Percentiles rank a stretch among this genome's conserved stretches.
Conservation (phyloP, 2,888 invertebrate genomes). For the Epinotia ramella region DNA sequence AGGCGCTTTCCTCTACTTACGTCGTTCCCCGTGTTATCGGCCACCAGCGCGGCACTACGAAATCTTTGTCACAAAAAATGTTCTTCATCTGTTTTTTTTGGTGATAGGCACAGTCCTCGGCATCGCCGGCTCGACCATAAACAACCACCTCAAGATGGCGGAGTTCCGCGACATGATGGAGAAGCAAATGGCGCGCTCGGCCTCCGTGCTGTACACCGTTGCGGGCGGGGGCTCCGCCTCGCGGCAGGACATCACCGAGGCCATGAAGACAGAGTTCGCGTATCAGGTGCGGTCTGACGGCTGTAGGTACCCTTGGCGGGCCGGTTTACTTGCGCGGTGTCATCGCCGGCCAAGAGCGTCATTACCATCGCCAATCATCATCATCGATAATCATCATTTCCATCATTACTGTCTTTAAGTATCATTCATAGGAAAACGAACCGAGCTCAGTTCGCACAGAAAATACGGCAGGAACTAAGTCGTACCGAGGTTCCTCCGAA, state of each 20-base stretch:
- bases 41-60: too few species aligned
- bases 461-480: too few species aligned
- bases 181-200: constrained; percentile 81
- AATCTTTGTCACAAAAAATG: background rate
- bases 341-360: background rate
- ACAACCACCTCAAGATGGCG: constrained; percentile 87
- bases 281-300: constrained; percentile 65
- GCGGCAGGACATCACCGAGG: constrained; percentile 71
- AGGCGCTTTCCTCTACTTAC: too few species aligned
- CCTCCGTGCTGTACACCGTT: constrained; percentile 76
- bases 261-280: constrained; percentile 79
- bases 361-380: background rate
- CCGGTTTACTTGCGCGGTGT: background rate
- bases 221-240: constrained; percentile 71
- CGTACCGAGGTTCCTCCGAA: too few species aligned
- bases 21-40: too few species aligned
- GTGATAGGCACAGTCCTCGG: constrained; percentile 85
- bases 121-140: constrained; percentile 87
- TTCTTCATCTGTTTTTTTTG: background rate
- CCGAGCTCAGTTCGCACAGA: too few species aligned
- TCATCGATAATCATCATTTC: background rate
- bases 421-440: too few species aligned
- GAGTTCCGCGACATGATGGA: constrained; percentile 87
- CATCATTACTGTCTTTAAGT: too few species aligned
- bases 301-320: too few species aligned